These are phyloP conservation scores for Cataglyphis rosenhaueri DNA, from an alignment of 2,888 invertebrate species.

Conservation along the genomic window DNA sequence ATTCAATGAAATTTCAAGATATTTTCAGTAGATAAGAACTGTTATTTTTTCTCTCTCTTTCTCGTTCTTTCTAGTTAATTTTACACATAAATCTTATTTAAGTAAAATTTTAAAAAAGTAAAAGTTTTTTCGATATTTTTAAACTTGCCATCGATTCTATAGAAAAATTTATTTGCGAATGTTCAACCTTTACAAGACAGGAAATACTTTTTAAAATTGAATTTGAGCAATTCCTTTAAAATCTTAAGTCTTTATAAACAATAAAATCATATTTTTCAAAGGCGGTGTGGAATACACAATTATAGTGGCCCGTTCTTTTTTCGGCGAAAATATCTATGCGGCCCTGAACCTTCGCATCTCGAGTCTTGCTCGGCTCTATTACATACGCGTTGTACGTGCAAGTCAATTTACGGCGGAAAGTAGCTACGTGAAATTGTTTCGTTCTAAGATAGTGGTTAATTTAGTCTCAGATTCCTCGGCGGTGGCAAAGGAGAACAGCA, in stretches of 20 bases:
- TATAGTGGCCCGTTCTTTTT: slow-evolving; percentile 5
- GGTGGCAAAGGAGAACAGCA: slow-evolving; percentile 65
- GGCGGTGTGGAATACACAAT: background rate
- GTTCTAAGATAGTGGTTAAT: slow-evolving; percentile 78
- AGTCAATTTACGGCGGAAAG: slow-evolving; percentile 80
- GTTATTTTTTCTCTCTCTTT: background rate
- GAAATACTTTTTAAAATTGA: background rate
- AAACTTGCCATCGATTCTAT: background rate
- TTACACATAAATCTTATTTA: background rate
- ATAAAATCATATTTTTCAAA: background rate
- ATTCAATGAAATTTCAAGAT: slow-evolving; percentile 17
- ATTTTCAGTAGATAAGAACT: background rate
- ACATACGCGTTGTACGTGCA: slow-evolving; percentile 66
- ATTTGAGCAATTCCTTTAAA: background rate
- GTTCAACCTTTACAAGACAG: background rate
- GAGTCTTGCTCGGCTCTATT: slow-evolving; percentile 50
- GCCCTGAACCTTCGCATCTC: slow-evolving; percentile 23
- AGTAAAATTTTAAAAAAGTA: background rate
- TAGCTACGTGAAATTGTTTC: slow-evolving; percentile 79
- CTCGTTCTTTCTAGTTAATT: slow-evolving; percentile 14
- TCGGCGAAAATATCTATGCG: slow-evolving; percentile 3
- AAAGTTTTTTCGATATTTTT: background rate
- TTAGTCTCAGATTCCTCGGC: slow-evolving; percentile 73
- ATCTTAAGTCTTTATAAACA: background rate
- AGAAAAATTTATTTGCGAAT: background rate